Evolutionary conservation across 2,113 vertebrate genomes (phyloP).

Genomic region (Anhinga rufa): DNA sequence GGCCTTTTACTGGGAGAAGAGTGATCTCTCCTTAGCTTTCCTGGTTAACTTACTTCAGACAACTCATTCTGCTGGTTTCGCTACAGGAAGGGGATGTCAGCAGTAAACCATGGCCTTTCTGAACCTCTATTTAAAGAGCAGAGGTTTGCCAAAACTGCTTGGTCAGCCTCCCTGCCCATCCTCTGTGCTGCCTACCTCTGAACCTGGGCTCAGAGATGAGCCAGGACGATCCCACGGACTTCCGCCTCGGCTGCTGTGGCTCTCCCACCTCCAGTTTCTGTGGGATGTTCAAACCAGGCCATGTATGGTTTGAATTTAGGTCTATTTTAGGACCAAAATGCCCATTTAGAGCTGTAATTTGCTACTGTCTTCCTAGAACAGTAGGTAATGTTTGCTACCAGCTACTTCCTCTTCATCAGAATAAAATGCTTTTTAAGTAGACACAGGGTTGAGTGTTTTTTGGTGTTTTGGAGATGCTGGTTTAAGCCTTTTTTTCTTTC

Average conservation of each 20-base stretch:
- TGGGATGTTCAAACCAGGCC: not conserved
- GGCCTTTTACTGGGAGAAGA: not conserved
- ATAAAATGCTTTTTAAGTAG: not conserved
- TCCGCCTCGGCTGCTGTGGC: not conserved
- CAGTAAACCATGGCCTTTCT: not conserved
- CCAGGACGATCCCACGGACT: not conserved
- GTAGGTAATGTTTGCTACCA: not conserved
- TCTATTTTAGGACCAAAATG: constrained; percentile 9
- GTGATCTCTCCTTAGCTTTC: not conserved
- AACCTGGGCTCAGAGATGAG: not conserved
- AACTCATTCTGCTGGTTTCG: not conserved
- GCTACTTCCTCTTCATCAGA: not conserved
- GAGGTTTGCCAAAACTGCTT: constrained; percentile 32
- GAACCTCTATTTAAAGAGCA: constrained; percentile 16
- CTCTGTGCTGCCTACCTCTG: not conserved
- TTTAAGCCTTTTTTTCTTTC: not conserved
- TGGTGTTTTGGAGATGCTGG: not conserved
- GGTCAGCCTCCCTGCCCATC: not conserved
- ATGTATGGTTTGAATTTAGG: constrained; percentile 5
- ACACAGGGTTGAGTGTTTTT: not conserved
- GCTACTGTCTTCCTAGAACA: not conserved
- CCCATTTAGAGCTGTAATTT: constrained; percentile 34
- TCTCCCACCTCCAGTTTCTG: constrained; percentile 10
- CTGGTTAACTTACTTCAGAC: not conserved
- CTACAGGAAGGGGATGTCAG: not conserved